phyloP scores from a whole-genome alignment of 1,140 invertebrate species.

The Sycophaga agraensis region DNA sequence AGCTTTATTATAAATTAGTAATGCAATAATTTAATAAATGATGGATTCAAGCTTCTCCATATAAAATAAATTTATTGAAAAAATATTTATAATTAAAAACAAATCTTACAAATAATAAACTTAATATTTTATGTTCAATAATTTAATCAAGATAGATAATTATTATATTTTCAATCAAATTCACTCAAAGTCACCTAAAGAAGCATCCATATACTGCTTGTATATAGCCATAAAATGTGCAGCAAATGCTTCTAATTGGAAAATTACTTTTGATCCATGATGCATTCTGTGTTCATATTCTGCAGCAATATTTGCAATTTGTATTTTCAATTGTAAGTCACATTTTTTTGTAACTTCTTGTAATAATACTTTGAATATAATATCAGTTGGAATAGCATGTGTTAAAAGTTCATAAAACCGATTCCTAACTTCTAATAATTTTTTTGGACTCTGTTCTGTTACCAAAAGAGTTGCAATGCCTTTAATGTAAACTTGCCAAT shows the following conservation, averaged over 20 bases:
- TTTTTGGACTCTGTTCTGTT: slow-evolving; percentile 82
- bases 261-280: slow-evolving; percentile 90
- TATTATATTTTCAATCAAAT: background rate
- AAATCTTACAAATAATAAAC: background rate
- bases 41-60: slow-evolving; percentile 22
- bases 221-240: slow-evolving; percentile 95
- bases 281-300: slow-evolving; percentile 89
- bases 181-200: slow-evolving; percentile 53
- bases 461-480: slow-evolving; percentile 88
- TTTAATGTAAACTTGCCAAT: slow-evolving; percentile 90
- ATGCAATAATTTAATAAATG: background rate
- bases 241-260: slow-evolving; percentile 96
- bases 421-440: slow-evolving; percentile 80
- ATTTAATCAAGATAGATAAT: slow-evolving; percentile 6
- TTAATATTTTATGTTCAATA: slow-evolving; percentile 3
- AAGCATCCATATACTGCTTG: slow-evolving; percentile 78
- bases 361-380: slow-evolving; percentile 89
- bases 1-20: slow-evolving; percentile 38
- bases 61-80: slow-evolving; percentile 34
- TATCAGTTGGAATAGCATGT: slow-evolving; percentile 90
- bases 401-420: slow-evolving; percentile 91
- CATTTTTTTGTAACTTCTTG: slow-evolving; percentile 86
- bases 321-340: slow-evolving; percentile 84
- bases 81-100: slow-evolving; percentile 4
- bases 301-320: slow-evolving; percentile 83